Evolutionary conservation across 2,113 vertebrate species (phyloP).

Genomic region (Coregonus clupeaformis): DNA sequence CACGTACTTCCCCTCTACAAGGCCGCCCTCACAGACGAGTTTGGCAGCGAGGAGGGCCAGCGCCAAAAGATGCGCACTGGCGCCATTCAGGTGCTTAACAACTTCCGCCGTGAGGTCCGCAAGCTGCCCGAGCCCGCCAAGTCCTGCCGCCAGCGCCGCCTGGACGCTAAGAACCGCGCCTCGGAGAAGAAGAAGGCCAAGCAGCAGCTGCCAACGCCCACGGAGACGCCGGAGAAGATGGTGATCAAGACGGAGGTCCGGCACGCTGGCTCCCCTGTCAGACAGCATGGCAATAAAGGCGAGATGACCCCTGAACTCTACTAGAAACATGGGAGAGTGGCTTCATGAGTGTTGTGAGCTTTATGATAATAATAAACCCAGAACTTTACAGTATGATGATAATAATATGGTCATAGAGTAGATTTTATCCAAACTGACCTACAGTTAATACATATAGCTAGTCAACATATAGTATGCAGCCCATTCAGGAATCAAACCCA

Average conservation of each 20-base stretch:
- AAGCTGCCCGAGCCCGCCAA: conserved; percentile 92
- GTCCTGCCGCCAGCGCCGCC: conserved; percentile 91
- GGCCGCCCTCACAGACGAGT: conserved; percentile 88
- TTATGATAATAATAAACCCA: too few species aligned
- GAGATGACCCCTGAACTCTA: conserved; percentile 1
- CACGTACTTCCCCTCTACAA: conserved; percentile 95
- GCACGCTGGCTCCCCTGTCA: conserved; percentile 62
- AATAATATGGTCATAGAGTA: too few species aligned
- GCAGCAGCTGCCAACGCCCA: conserved; percentile 67
- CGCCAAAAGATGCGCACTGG: conserved; percentile 88
- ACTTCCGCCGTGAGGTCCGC: conserved; percentile 89
- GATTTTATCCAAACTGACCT: too few species aligned
- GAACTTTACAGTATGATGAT: too few species aligned
- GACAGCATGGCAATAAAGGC: conserved; percentile 74
- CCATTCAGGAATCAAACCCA: background rate
- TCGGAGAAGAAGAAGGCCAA: conserved; percentile 85
- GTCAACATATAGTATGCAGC: too few species aligned
- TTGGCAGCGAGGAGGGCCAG: conserved; percentile 88
- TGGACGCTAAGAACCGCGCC: conserved; percentile 86
- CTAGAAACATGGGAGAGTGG: background rate
- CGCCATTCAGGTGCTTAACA: conserved; percentile 90
- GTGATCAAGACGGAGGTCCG: conserved; percentile 70
- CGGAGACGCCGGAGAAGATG: conserved; percentile 86
- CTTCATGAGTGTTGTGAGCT: too few species aligned
- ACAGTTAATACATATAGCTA: too few species aligned